Percentiles rank a stretch among this genome's conserved stretches.
phyloP scores from a whole-genome alignment of 2,888 invertebrate genomes.

The Steromphala cineraria region DNA sequence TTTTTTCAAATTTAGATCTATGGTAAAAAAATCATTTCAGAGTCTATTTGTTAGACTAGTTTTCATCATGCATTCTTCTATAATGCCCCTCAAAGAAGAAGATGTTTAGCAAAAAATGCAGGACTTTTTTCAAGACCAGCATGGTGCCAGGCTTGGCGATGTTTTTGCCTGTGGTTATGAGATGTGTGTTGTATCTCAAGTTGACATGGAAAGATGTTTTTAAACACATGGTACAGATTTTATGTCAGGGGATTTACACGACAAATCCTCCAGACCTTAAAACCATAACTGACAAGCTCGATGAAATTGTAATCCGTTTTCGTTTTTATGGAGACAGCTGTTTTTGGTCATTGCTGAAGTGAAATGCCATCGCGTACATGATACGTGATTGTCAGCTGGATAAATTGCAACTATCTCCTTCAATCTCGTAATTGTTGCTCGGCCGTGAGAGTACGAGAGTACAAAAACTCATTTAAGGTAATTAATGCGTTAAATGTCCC shows the following conservation, averaged over 20 bases:
- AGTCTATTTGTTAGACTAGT: too few species aligned
- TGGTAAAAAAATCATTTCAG: too few species aligned
- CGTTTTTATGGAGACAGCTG: neutral
- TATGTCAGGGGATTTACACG: neutral
- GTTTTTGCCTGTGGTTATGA: neutral
- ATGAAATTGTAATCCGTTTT: too few species aligned
- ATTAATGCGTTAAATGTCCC: too few species aligned
- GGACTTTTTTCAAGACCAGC: too few species aligned
- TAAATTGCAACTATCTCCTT: neutral
- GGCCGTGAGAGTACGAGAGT: too few species aligned
- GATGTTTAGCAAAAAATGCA: too few species aligned
- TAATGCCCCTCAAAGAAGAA: too few species aligned
- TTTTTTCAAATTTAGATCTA: too few species aligned
- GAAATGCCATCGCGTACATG: neutral
- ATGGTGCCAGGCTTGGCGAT: neutral
- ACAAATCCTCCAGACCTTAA: neutral
- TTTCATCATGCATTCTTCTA: too few species aligned
- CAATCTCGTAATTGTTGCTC: neutral
- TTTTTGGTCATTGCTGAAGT: neutral
- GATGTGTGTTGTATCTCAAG: neutral
- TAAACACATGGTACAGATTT: neutral
- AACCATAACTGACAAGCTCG: neutral
- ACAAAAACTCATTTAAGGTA: too few species aligned
- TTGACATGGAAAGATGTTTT: neutral
- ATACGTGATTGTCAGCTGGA: neutral